Evolutionary conservation across 2,888 invertebrate species (phyloP).

Genomic region (Rapana venosa): DNA sequence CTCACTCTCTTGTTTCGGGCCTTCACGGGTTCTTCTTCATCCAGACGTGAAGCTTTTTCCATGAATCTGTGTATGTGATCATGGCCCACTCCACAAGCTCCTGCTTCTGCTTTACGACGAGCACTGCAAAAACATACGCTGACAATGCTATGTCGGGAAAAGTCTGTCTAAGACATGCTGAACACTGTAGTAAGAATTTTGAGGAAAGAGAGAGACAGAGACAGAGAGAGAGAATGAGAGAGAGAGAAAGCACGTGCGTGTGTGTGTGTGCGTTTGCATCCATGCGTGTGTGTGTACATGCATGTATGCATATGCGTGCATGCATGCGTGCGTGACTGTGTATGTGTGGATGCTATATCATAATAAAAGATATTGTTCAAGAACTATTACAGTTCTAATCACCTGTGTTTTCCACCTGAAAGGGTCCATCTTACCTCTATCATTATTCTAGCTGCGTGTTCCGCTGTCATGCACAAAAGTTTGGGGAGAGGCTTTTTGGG

Average conservation of each 20-base stretch:
- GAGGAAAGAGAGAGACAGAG: not conserved
- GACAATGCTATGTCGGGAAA: not conserved
- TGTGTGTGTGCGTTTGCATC: not conserved
- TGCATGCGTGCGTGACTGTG: not conserved
- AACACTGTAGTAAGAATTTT: not conserved
- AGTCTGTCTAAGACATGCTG: not conserved
- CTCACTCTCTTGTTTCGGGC: too few relatives aligned
- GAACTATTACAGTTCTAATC: too few relatives aligned
- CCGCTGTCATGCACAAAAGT: too few relatives aligned
- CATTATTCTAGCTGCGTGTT: too few relatives aligned
- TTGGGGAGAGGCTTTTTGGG: too few relatives aligned
- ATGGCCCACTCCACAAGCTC: slow-evolving; percentile 28
- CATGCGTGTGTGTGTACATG: not conserved
- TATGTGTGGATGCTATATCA: not conserved
- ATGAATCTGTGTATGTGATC: slow-evolving; percentile 19
- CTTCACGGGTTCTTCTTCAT: slow-evolving; percentile 4
- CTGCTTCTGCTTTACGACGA: slow-evolving; percentile 19
- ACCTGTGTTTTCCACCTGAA: too few relatives aligned
- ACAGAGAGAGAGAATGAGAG: not conserved
- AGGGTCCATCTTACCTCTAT: too few relatives aligned
- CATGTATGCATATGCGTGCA: not conserved
- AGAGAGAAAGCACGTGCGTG: not conserved
- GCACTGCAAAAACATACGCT: slow-evolving; percentile 5
- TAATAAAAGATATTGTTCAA: too few relatives aligned
- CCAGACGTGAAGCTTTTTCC: slow-evolving; percentile 9